A percentile compares a stretch with the other conserved stretches of the same genome.
Evolutionary conservation across 1,140 invertebrate genomes (phyloP).

Genomic region (Drosophila pseudoananassae): DNA sequence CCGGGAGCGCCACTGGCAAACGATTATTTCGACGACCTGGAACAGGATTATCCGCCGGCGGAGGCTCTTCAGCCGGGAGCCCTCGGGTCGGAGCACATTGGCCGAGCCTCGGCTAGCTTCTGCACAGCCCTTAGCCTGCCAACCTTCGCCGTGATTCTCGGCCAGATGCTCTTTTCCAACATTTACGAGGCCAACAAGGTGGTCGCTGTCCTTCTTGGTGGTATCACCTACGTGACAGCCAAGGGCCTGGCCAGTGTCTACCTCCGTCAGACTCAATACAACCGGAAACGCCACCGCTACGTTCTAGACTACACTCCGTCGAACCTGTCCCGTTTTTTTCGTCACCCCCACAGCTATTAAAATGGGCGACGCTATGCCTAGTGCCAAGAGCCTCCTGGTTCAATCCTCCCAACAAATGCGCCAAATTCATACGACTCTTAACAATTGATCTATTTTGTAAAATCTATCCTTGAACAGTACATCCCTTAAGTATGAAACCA

Average conservation of each 20-base stretch:
- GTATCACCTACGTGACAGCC: constrained; percentile 49
- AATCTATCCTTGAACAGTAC: no score
- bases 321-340: not conserved
- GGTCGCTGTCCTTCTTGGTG: constrained; percentile 43
- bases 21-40: constrained; percentile 48
- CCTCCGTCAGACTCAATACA: constrained; percentile 43
- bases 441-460: not conserved
- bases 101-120: constrained; percentile 37
- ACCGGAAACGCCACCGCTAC: constrained; percentile 33
- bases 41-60: constrained; percentile 6
- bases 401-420: not conserved
- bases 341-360: not conserved
- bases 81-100: constrained; percentile 27
- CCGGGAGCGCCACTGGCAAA: constrained; percentile 59
- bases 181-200: constrained; percentile 20
- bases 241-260: constrained; percentile 54
- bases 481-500: not conserved
- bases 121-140: constrained; percentile 58
- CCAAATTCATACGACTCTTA: not conserved
- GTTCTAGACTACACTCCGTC: constrained; percentile 42
- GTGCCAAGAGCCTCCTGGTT: not conserved
- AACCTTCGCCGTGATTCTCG: constrained; percentile 48
- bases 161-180: constrained; percentile 24
- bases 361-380: not conserved
- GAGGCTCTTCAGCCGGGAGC: constrained; percentile 25